Evolutionary conservation across 1,140 invertebrate genomes (phyloP).

Genomic region (Nautilus pompilius): DNA sequence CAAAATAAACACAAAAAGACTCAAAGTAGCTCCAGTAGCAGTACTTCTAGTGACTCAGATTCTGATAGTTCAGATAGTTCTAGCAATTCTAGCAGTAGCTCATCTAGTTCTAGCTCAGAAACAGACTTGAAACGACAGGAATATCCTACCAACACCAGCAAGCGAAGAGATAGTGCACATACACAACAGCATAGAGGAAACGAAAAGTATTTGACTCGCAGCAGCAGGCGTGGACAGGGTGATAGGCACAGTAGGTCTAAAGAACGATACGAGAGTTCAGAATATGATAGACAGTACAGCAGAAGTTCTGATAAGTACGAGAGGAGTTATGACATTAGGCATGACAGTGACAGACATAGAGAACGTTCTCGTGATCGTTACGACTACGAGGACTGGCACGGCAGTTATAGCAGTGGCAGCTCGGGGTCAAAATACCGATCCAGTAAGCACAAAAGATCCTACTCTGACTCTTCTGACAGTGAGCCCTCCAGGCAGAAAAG

Average conservation of each 20-base stretch:
- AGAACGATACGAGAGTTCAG: not conserved
- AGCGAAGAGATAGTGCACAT: no score
- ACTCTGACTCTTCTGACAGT: slow-evolving; percentile 8
- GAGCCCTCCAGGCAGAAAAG: not conserved
- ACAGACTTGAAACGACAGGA: no score
- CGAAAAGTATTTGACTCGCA: no score
- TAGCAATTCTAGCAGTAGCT: slow-evolving; percentile 7
- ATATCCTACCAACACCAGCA: no score
- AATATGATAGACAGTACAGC: not conserved
- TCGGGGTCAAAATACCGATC: not conserved
- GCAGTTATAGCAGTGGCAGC: not conserved
- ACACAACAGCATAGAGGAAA: no score
- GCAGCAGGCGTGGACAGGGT: not conserved
- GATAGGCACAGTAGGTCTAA: not conserved
- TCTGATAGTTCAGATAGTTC: not conserved
- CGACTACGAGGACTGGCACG: slow-evolving; percentile 2
- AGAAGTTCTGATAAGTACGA: slow-evolving; percentile 10
- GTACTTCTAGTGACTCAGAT: not conserved
- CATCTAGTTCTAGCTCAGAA: no score
- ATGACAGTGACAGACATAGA: not conserved
- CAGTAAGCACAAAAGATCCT: slow-evolving; percentile 1
- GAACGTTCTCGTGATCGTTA: slow-evolving; percentile 2
- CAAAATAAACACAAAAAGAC: not conserved
- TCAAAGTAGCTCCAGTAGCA: slow-evolving; percentile 7
- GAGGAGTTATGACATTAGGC: not conserved